Percentiles rank a stretch among this genome's conserved stretches.
These are phyloP conservation scores for Macrophya alboannulata DNA, from an alignment of 2,888 invertebrate species.

Conservation along the genomic window DNA sequence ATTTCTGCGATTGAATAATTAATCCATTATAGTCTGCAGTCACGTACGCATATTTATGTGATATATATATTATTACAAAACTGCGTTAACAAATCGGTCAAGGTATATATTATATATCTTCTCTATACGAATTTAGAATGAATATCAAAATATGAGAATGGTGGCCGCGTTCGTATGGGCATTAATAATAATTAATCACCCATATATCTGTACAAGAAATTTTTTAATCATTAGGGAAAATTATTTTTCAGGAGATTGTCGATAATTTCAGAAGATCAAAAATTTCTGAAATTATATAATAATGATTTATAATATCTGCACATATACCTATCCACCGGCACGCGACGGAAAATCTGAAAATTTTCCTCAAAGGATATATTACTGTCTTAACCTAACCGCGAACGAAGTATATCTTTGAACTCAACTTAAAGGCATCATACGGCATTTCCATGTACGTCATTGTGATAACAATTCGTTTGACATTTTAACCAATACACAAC, in stretches of 20 bases:
- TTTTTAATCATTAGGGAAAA: no score
- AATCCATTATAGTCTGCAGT: neutral
- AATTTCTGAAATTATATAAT: no score
- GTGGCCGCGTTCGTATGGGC: neutral
- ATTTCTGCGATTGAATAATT: neutral
- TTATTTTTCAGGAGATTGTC: no score
- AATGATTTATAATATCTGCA: no score
- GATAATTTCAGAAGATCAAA: no score
- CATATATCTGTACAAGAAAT: no score
- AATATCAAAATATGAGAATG: neutral
- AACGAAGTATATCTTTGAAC: neutral
- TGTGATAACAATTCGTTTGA: neutral
- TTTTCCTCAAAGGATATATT: neutral
- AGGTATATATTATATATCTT: neutral
- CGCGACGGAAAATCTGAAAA: neutral
- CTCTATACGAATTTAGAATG: neutral
- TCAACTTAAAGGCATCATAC: constrained; percentile 5
- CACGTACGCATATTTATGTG: neutral
- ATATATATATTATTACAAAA: neutral
- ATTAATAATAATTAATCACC: neutral
- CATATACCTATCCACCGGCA: no score
- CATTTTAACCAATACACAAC: neutral
- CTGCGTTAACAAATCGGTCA: constrained; percentile 1
- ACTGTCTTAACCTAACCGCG: neutral
- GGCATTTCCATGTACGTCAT: constrained; percentile 36